phyloP scores from a whole-genome alignment of 2,797 vertebrate genomes.

The Valencia hispanica region DNA sequence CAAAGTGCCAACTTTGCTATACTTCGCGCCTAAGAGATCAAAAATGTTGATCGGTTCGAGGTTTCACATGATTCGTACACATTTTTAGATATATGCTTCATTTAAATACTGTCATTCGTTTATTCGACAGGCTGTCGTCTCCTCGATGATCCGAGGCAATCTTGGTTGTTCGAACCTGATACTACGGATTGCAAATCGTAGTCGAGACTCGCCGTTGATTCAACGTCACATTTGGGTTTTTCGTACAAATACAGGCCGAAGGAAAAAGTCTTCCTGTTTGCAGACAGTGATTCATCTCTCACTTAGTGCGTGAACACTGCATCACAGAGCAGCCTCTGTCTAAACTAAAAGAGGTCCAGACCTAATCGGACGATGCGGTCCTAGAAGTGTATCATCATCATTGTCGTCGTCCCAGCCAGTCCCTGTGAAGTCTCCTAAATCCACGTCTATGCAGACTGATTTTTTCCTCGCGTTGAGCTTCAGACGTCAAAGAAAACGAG shows the following conservation, averaged over 20 bases:
- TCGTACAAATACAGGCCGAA: slow-evolving; percentile 43
- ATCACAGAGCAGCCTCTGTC: slow-evolving; percentile 24
- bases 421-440: slow-evolving; percentile 14
- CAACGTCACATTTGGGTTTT: slow-evolving; percentile 29
- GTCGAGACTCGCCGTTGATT: slow-evolving; percentile 27
- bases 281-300: slow-evolving; percentile 10
- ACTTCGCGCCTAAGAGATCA: slow-evolving; percentile 18
- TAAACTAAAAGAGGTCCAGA: slow-evolving; percentile 33
- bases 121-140: slow-evolving; percentile 20
- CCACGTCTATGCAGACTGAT: slow-evolving; percentile 25
- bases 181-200: slow-evolving; percentile 24
- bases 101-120: slow-evolving; percentile 26
- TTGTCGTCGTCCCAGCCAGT: slow-evolving; percentile 16
- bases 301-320: slow-evolving; percentile 41
- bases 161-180: slow-evolving; percentile 54
- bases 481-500: slow-evolving; percentile 48
- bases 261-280: slow-evolving; percentile 40
- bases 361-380: neutral
- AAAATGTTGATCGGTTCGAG: slow-evolving; percentile 9
- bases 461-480: slow-evolving; percentile 74
- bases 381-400: neutral
- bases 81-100: neutral
- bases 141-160: slow-evolving; percentile 47
- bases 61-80: neutral
- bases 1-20: slow-evolving; percentile 28